These are phyloP conservation scores for Amblyjoppa fuscipennis DNA, from an alignment of 2,888 invertebrate species.

Conservation along the genomic window DNA sequence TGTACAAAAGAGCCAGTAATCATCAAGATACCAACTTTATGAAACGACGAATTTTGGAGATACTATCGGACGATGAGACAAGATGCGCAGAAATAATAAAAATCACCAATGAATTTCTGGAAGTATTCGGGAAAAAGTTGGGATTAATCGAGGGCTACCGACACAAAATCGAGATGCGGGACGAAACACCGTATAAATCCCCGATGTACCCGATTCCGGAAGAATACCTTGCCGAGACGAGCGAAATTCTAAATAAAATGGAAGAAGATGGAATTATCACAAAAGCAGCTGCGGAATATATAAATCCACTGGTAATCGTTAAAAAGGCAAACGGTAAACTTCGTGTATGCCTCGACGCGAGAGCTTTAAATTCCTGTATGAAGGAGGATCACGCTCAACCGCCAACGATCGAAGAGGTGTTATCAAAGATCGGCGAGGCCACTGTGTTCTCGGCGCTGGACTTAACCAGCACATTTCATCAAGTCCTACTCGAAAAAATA, in stretches of 20 bases:
- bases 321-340: not conserved
- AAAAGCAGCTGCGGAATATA: not conserved
- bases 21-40: too few species aligned
- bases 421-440: not conserved
- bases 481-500: conserved; percentile 2
- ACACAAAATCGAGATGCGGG: conserved; percentile 39
- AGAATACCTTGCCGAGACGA: conserved; percentile 17
- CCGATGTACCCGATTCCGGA: conserved; percentile 27
- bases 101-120: too few species aligned
- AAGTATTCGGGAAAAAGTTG: not conserved
- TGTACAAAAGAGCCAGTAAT: too few species aligned
- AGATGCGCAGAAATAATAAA: too few species aligned
- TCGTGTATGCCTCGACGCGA: not conserved
- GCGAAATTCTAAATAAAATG: conserved; percentile 21
- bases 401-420: conserved; percentile 6
- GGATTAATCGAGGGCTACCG: not conserved
- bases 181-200: conserved; percentile 7
- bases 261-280: conserved; percentile 1
- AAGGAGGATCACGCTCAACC: not conserved
- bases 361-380: not conserved
- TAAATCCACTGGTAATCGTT: not conserved
- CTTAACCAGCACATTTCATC: conserved; percentile 4
- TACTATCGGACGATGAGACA: too few species aligned
- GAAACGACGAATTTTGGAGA: too few species aligned
- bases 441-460: conserved; percentile 8